Conservation (phyloP, 2,797 vertebrate species). For the Siniperca undulata region DNA sequence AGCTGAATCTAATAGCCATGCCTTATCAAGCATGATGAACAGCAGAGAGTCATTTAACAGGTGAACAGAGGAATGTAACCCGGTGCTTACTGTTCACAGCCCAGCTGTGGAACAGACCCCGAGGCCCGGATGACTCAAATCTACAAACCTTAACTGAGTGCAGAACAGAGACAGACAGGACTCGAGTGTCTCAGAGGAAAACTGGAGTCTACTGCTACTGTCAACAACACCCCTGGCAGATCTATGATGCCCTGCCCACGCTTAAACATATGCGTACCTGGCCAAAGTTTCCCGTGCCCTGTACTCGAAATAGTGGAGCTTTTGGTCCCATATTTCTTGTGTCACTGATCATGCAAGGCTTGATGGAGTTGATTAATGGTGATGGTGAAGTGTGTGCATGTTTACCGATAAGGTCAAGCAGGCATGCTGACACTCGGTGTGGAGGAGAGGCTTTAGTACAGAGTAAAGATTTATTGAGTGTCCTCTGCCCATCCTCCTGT, state of each 20-base stretch:
- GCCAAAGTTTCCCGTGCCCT: background rate
- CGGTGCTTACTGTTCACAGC: conserved; percentile 56
- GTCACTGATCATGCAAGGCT: conserved; percentile 23
- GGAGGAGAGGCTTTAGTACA: conserved; percentile 42
- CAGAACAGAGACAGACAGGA: conserved; percentile 26
- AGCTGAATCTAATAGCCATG: conserved; percentile 71
- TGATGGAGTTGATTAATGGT: conserved; percentile 27
- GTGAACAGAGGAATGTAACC: conserved; percentile 72
- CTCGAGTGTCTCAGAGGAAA: conserved; percentile 18
- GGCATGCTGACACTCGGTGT: conserved; percentile 27
- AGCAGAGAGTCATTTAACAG: conserved; percentile 69
- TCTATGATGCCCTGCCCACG: background rate
- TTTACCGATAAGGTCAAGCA: conserved; percentile 52
- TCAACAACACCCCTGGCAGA: background rate
- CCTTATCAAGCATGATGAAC: conserved; percentile 71
- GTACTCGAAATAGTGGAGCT: conserved; percentile 10
- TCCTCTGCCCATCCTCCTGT: conserved; percentile 59
- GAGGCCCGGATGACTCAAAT: conserved; percentile 55
- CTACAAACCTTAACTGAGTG: conserved; percentile 35
- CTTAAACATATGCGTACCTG: background rate
- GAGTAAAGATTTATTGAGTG: conserved; percentile 60
- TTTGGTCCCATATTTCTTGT: conserved; percentile 5
- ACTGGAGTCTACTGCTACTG: background rate
- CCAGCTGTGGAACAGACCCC: conserved; percentile 66
- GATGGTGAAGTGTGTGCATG: conserved; percentile 28